Evolutionary conservation across 2,797 vertebrate genomes (phyloP), one percentile per base, ranked within the genome.

Genomic region (Podarcis siculus): DNA sequence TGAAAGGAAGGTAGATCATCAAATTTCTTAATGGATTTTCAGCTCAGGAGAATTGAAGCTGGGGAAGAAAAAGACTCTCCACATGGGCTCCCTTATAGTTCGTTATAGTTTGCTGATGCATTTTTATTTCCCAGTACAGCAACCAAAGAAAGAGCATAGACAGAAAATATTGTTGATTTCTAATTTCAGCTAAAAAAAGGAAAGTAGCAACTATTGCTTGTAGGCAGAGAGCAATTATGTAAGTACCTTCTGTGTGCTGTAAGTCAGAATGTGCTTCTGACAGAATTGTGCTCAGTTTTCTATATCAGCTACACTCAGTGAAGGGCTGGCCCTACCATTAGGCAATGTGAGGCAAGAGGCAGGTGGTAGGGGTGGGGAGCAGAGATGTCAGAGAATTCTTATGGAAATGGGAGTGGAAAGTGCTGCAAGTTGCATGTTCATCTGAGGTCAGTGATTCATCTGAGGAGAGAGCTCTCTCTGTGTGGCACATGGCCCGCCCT

Each of bases 11-110:
- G 89, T 87, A 81, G 78, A 90, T 90, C 86, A 87, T 87, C 82
- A 90, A 42, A 87, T 87, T 87, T 90, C 86, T 87, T 87, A 90
- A 87, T 85, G 86, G 89, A 84, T 84, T 87, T 90, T 90, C 45
- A 85, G 72, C 82, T 90, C 89, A 75, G 61, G 86, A 90, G 82
- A 87, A 84, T 67, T 90, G 58, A 90, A 83, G 82, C 76, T 87
- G 55, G 71, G 79, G 27, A 32, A 13, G 23, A 12, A 32, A 67
- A 71, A 88, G 27, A 75, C 58, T 81, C 64, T 67, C 71, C 86
- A 71, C 85, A 61, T 77, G 77, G 89, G 86, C 69, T 87, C 30
- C 37, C 35, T 90, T 71, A 75, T 61, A 45, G 69, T 85, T 87
- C 37, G 77, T 81, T 90, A 80, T 87, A 75, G 45, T 87, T 90